Percentiles rank a stretch among this genome's conserved stretches.
Conservation (phyloP, 2,797 vertebrate species). For the Staurois parvus region DNA sequence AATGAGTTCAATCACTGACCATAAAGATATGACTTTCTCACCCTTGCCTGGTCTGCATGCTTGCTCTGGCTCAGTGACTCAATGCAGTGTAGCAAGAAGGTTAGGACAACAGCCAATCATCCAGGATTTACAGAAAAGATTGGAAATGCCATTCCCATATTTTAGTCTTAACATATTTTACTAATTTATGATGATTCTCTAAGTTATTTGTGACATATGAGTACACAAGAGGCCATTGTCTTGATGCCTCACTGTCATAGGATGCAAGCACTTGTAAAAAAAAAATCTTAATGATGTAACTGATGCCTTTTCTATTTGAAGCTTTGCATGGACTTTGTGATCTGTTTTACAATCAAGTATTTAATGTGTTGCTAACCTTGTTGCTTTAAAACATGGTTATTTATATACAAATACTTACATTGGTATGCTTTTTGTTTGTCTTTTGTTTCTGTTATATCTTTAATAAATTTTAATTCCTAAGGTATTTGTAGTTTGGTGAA, state of each 20-base stretch:
- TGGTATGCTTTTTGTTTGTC: conserved; percentile 43
- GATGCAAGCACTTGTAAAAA: background rate
- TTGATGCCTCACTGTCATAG: background rate
- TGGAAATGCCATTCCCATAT: background rate
- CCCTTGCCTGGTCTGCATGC: too few relatives aligned
- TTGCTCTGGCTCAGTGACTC: too few relatives aligned
- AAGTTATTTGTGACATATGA: background rate
- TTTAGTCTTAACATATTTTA: background rate
- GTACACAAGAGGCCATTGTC: too few relatives aligned
- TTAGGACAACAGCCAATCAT: too few relatives aligned
- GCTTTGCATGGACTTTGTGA: background rate
- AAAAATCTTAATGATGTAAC: background rate
- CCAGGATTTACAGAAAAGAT: background rate
- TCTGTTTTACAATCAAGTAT: background rate
- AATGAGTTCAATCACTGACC: too few relatives aligned
- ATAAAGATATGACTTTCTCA: too few relatives aligned
- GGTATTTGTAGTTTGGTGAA: background rate
- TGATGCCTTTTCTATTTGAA: background rate
- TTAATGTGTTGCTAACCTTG: too few relatives aligned
- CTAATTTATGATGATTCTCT: background rate
- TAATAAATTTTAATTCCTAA: conserved; percentile 42
- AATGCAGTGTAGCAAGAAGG: too few relatives aligned
- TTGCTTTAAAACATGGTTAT: too few relatives aligned
- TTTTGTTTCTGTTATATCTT: conserved; percentile 4
- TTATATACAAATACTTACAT: conserved; percentile 34